Evolutionary conservation across 1,140 invertebrate species (phyloP).

Genomic region (Heliconius nattereri): DNA sequence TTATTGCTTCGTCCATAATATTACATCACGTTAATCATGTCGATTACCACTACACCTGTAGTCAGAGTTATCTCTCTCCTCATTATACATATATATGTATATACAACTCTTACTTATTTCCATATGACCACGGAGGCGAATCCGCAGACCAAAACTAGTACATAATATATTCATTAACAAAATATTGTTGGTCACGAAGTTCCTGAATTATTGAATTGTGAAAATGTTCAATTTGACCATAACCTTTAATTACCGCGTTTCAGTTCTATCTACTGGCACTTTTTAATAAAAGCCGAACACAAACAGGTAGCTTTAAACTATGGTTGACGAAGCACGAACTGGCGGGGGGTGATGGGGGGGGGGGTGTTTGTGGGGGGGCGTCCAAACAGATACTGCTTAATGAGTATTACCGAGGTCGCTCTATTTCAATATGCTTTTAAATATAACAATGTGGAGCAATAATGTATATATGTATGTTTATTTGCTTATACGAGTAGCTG

Average conservation of each 20-base stretch:
- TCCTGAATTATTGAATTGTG: neutral
- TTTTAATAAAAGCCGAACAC: conserved; percentile 14
- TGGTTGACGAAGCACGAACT: conserved; percentile 13
- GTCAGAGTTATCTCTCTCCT: too few relatives aligned
- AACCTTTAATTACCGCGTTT: conserved; percentile 9
- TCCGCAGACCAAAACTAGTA: too few relatives aligned
- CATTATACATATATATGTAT: too few relatives aligned
- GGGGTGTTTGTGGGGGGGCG: neutral
- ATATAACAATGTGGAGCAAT: neutral
- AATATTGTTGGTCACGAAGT: neutral
- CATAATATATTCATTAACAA: neutral
- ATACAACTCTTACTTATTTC: too few relatives aligned
- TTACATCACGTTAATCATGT: too few relatives aligned
- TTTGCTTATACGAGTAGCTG: neutral
- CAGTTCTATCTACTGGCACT: conserved; percentile 4
- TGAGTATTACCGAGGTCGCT: conserved; percentile 12
- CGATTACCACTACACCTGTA: too few relatives aligned
- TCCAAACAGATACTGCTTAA: conserved; percentile 10
- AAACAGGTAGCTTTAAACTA: conserved; percentile 10
- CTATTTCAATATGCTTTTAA: conserved; percentile 10
- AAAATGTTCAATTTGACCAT: conserved; percentile 11
- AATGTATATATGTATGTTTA: neutral
- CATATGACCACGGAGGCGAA: too few relatives aligned
- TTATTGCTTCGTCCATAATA: too few relatives aligned
- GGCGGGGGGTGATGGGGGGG: neutral